Evolutionary conservation across 92 coral and sea anemone genomes (phyloP).

Genomic region (Blastomussa wellsi): DNA sequence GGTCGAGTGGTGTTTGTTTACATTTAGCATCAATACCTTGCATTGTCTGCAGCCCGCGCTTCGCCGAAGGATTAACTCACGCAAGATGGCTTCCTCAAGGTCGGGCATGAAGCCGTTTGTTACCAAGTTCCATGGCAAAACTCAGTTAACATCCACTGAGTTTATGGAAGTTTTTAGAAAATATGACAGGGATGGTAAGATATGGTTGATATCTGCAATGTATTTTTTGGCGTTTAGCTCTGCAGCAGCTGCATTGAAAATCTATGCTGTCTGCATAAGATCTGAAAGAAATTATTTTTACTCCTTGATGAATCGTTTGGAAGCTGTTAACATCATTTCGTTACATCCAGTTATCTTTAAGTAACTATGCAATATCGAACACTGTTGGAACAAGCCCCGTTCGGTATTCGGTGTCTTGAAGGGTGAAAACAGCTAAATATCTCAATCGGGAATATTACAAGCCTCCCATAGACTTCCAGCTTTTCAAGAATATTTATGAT

Average conservation of each 20-base stretch:
- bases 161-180: conserved; percentile 76
- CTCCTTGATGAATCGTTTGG: background rate
- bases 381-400: background rate
- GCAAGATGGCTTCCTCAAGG: conserved; percentile 39
- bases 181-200: conserved; percentile 90
- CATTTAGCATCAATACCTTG: background rate
- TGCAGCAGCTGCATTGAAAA: conserved; percentile 13
- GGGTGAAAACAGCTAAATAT: background rate
- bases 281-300: background rate
- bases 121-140: conserved; percentile 56
- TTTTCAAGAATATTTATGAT: background rate
- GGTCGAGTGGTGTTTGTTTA: conserved; percentile 20
- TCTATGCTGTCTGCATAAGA: conserved; percentile 8
- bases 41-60: background rate
- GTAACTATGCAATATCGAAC: background rate
- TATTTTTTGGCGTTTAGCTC: background rate
- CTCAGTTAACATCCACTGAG: conserved; percentile 64
- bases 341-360: background rate
- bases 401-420: background rate
- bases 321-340: background rate
- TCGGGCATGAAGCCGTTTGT: conserved; percentile 37
- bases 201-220: background rate
- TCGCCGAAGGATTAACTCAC: background rate
- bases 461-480: background rate
- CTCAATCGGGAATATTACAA: background rate